A percentile compares a stretch with the other conserved stretches of the same genome.
phyloP scores from a whole-genome alignment of 2,888 invertebrate genomes.

The Lithosia quadra region DNA sequence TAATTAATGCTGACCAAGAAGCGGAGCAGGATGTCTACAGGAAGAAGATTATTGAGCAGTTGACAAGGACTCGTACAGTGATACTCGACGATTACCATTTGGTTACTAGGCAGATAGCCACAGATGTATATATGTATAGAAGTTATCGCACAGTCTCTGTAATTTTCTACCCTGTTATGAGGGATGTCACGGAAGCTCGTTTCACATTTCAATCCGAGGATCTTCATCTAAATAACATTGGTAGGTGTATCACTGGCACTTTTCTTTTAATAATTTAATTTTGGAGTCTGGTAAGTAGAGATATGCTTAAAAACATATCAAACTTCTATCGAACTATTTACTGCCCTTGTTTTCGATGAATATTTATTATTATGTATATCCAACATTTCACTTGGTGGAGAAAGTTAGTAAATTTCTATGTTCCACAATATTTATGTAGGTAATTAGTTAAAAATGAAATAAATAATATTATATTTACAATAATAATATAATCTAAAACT shows the following conservation, averaged over 20 bases:
- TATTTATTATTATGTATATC: neutral
- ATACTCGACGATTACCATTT: constrained; percentile 76
- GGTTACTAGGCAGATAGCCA: constrained; percentile 79
- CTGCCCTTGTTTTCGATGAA: neutral
- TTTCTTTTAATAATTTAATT: constrained; percentile 13
- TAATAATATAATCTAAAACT: too few species aligned
- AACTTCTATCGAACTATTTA: neutral
- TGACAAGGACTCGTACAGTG: constrained; percentile 76
- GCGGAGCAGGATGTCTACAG: constrained; percentile 72
- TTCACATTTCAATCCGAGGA: constrained; percentile 84
- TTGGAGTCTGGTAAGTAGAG: neutral
- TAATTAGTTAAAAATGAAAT: too few species aligned
- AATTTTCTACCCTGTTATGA: constrained; percentile 76
- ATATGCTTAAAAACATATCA: neutral
- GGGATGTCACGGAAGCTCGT: constrained; percentile 77
- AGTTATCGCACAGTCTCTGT: constrained; percentile 82
- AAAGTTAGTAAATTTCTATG: neutral
- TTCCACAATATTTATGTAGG: too few species aligned
- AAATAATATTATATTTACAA: too few species aligned
- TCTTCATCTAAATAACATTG: constrained; percentile 82
- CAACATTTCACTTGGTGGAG: neutral
- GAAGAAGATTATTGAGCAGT: constrained; percentile 75
- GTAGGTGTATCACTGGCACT: constrained; percentile 65
- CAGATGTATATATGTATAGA: constrained; percentile 81
- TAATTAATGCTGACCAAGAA: constrained; percentile 72